Evolutionary conservation across 2,113 vertebrate genomes (phyloP), one percentile per base, ranked within the genome.

Genomic region (Microcebus tavaratra): DNA sequence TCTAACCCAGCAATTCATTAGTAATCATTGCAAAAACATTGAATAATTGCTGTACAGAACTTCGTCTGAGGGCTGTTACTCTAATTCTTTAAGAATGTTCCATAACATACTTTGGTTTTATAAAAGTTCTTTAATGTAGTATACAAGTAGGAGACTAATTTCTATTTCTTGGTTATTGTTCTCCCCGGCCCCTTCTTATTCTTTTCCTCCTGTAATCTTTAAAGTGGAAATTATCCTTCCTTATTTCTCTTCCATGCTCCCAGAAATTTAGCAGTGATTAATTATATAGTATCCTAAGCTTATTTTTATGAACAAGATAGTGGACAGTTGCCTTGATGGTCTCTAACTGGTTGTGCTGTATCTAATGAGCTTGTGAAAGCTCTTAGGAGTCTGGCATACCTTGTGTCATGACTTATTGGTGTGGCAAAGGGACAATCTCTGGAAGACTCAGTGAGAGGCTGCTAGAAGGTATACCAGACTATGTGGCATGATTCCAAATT

Each of bases 31-130:
- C 39, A 85, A 75, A 92, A 96, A 75, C 57, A 88, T 20, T 86
- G 70, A 94, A 48, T 67, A 67, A 76, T 80, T 82, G 27, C 48
- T 78, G 7, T 59, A 15, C 53, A 81, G 48, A 85, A 78, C 92
- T 94, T 92, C 50, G 48, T 53, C 59, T 48, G 61, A 82, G 31
- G 3, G 14, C 27, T 90, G 61, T 82, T 87, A n/a, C 29, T 95
- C 36, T 92, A 65, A 80, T 84, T 90, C 55, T 82, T 89, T 90
- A 70, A 94, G 34, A 78, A 81, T 85, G 78, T 45, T 84, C 29
- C 6, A 11, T 76, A 39, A 61, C 11, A 67, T 67, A 21, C 8
- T 84, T 57, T n/a, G 63, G 10, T 34, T 50, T 57, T 86, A 61
- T 78, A 42, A 84, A 34, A 92, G 34, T 65, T 90, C 42, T 80